Percentiles rank a stretch among this genome's conserved stretches.
Evolutionary conservation across 2,113 vertebrate genomes (phyloP).

Genomic region (Heterochromis multidens): DNA sequence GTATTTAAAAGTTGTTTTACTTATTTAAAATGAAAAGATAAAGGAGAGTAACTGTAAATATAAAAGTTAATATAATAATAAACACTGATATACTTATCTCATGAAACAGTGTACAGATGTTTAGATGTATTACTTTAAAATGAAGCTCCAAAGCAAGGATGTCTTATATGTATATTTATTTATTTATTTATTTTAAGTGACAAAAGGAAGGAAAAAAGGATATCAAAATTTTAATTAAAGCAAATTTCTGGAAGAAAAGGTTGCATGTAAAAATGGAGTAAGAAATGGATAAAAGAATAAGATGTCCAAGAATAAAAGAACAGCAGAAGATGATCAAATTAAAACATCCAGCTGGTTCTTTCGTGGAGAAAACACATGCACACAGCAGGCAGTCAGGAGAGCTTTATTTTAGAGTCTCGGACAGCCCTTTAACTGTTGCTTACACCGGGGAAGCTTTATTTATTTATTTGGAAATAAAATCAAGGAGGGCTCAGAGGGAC

Average conservation of each 20-base stretch:
- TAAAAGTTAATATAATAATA: too few relatives aligned
- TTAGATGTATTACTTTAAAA: neutral
- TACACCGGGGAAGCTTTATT: neutral
- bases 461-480: neutral
- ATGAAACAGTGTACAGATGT: too few relatives aligned
- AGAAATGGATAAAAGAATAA: neutral
- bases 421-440: neutral
- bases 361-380: neutral
- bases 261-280: neutral
- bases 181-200: neutral
- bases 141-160: neutral
- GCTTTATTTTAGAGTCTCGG: neutral
- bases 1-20: too few relatives aligned
- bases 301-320: too few relatives aligned
- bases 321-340: too few relatives aligned
- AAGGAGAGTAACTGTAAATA: too few relatives aligned
- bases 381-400: neutral
- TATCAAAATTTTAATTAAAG: neutral
- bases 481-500: neutral
- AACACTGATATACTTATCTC: too few relatives aligned
- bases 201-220: neutral
- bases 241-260: too few relatives aligned
- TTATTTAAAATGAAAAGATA: too few relatives aligned
- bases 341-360: neutral
- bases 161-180: too few relatives aligned